Conservation (phyloP, 1,140 invertebrate species). For the Aethina tumida region DNA sequence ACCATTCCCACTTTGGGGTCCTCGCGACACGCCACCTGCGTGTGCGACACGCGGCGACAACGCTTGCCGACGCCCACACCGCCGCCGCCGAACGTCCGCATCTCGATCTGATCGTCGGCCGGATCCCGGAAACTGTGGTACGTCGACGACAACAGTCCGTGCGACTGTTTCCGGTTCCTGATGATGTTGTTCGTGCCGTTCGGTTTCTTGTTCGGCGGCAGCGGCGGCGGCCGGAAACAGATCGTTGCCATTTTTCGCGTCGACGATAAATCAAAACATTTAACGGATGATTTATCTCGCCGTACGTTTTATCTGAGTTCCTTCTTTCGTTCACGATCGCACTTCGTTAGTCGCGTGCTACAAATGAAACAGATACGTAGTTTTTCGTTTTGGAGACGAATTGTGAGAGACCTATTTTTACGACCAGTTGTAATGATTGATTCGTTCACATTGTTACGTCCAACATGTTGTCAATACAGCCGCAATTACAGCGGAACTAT, state of each 20-base stretch:
- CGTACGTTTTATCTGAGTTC: not conserved
- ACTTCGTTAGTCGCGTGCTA: too few relatives aligned
- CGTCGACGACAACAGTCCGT: constrained; percentile 29
- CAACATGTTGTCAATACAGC: too few relatives aligned
- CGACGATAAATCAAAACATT: constrained; percentile 1
- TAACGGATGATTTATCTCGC: constrained; percentile 5
- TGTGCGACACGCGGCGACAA: constrained; percentile 24
- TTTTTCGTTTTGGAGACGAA: too few relatives aligned
- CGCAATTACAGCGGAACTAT: too few relatives aligned
- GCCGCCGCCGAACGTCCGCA: constrained; percentile 5
- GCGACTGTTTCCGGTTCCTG: constrained; percentile 21
- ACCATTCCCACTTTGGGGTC: constrained; percentile 20
- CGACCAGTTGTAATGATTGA: too few relatives aligned
- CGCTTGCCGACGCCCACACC: constrained; percentile 17
- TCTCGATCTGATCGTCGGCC: constrained; percentile 24
- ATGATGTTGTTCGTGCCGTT: constrained; percentile 2
- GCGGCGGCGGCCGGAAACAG: constrained; percentile 35
- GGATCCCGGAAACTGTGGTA: constrained; percentile 35
- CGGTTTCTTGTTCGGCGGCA: constrained; percentile 35
- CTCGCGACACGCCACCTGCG: constrained; percentile 26
- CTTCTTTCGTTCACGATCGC: too few relatives aligned
- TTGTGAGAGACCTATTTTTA: too few relatives aligned
- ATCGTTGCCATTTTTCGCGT: constrained; percentile 33
- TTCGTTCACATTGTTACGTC: too few relatives aligned
- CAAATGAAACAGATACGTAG: too few relatives aligned